These are phyloP conservation scores for Hassar affinis DNA, from an alignment of 2,113 vertebrate genomes.

Conservation along the genomic window DNA sequence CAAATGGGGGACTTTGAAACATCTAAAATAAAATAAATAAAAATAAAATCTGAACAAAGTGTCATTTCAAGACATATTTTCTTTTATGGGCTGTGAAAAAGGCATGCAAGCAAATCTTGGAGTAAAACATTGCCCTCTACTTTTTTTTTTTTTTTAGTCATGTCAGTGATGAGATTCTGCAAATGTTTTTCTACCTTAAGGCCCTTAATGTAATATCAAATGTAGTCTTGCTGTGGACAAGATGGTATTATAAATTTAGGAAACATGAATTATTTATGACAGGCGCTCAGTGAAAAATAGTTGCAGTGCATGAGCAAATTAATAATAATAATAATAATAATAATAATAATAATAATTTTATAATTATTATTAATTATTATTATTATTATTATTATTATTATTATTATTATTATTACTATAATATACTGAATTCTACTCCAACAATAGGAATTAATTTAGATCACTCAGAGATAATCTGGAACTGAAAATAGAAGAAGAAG, in stretches of 20 bases:
- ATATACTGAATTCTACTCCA: background rate
- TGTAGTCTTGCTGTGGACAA: constrained; percentile 73
- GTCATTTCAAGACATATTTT: constrained; percentile 74
- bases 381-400: background rate
- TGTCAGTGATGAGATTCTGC: constrained; percentile 74
- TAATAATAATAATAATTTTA: background rate
- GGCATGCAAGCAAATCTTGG: constrained; percentile 64
- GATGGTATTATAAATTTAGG: constrained; percentile 75
- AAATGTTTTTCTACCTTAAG: constrained; percentile 66
- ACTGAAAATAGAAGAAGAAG: constrained; percentile 16
- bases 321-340: constrained; percentile 6
- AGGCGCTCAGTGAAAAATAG: constrained; percentile 64
- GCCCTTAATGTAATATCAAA: constrained; percentile 78
- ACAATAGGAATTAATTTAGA: constrained; percentile 8
- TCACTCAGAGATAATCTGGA: background rate
- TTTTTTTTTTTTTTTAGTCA: constrained; percentile 63
- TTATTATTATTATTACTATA: background rate
- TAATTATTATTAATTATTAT: constrained; percentile 39
- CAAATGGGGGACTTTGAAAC: constrained; percentile 89
- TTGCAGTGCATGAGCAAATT: constrained; percentile 66
- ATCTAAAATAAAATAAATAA: constrained; percentile 59
- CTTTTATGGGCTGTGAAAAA: constrained; percentile 67
- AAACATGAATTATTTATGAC: constrained; percentile 71
- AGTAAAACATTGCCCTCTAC: constrained; percentile 70
- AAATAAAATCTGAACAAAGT: constrained; percentile 66